A percentile compares a stretch with the other conserved stretches of the same genome.
Conservation (phyloP, 2,797 vertebrate species). For the Enteromius paludinosus region DNA sequence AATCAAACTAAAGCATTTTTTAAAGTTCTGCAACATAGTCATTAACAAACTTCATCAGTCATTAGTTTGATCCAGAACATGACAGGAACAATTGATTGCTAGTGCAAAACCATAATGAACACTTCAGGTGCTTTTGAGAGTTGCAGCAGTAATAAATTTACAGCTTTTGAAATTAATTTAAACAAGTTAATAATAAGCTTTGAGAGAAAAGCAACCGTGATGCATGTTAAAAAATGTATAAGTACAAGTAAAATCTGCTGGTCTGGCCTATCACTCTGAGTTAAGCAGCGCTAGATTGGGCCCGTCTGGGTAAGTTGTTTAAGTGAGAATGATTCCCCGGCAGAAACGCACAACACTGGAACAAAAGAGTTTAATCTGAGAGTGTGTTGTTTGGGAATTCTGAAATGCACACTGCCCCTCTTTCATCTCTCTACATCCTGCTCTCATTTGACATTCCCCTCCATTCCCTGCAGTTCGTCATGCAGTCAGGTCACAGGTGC, state of each 20-base stretch:
- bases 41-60: constrained; percentile 14
- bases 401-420: constrained; percentile 2
- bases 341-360: neutral
- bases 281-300: neutral
- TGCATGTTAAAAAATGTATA: neutral
- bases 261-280: neutral
- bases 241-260: neutral
- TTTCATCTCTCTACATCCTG: constrained; percentile 19
- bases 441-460: constrained; percentile 50
- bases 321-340: neutral
- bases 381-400: constrained; percentile 16
- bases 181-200: neutral
- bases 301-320: neutral
- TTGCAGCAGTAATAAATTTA: neutral
- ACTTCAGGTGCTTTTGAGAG: neutral
- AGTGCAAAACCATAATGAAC: neutral
- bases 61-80: constrained; percentile 1
- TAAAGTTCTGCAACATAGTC: neutral
- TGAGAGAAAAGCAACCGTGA: neutral
- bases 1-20: neutral
- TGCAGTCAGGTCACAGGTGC: constrained; percentile 47
- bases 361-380: constrained; percentile 11
- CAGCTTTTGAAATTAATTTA: neutral
- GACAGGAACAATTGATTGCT: constrained; percentile 14
- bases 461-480: constrained; percentile 36